A percentile compares a stretch with the other conserved stretches of the same genome.
These are phyloP conservation scores for Ptilonorhynchus violaceus DNA, from an alignment of 2,113 vertebrate species.

Conservation along the genomic window DNA sequence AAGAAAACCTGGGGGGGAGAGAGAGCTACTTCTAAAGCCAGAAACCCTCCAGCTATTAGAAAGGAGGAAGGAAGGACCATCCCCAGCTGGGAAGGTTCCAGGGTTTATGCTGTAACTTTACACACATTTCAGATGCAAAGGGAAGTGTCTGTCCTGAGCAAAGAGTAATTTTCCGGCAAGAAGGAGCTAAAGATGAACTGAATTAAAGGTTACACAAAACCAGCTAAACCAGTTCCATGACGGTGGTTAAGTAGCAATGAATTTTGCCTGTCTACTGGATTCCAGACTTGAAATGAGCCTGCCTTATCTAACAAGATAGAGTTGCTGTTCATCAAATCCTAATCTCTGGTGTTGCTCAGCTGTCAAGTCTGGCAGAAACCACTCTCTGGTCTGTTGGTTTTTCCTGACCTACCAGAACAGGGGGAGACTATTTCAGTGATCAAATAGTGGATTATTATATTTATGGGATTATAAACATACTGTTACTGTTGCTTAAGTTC, in stretches of 20 bases:
- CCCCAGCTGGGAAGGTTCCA: not conserved
- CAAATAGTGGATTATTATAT: not conserved
- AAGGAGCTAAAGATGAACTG: not conserved
- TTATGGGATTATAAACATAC: not conserved
- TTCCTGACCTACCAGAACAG: not conserved
- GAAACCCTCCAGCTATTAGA: not conserved
- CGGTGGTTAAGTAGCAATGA: not conserved
- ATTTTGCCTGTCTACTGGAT: not conserved
- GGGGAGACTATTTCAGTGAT: not conserved
- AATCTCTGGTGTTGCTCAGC: not conserved
- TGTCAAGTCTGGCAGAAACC: not conserved
- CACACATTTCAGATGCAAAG: not conserved
- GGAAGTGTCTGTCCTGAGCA: not conserved
- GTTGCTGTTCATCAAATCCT: not conserved
- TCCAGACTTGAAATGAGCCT: not conserved
- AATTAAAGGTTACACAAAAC: not conserved
- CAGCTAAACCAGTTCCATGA: not conserved
- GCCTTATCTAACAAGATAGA: not conserved
- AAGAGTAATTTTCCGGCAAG: not conserved
- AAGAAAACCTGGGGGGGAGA: not conserved
- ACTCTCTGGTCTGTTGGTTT: not conserved
- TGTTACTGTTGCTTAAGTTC: not conserved
- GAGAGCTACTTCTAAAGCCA: not conserved
- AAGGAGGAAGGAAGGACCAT: not conserved
- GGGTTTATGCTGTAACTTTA: not conserved